A percentile compares a stretch with the other conserved stretches of the same genome.
phyloP scores from a whole-genome alignment of 2,797 vertebrate genomes.

The Hydrocynus forskahlii region DNA sequence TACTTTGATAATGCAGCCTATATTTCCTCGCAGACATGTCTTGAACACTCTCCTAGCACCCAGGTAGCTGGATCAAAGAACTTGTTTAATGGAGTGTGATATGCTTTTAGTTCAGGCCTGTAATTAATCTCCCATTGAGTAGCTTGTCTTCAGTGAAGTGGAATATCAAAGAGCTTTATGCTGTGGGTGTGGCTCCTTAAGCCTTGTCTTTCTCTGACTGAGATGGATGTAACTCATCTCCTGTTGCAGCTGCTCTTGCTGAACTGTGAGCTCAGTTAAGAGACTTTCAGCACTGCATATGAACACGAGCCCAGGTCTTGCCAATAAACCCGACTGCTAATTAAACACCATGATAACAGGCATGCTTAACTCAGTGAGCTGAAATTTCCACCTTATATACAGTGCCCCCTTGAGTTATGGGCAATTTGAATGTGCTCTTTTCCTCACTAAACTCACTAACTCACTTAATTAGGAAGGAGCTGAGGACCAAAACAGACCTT shows the following conservation, averaged over 20 bases:
- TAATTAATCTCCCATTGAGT: constrained; percentile 38
- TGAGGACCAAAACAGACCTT: not conserved
- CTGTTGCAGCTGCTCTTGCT: not conserved
- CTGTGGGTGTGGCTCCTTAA: constrained; percentile 14
- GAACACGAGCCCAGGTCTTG: not conserved
- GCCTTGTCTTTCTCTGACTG: not conserved
- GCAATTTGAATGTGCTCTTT: not conserved
- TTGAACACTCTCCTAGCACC: not conserved
- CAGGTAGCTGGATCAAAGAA: constrained; percentile 8
- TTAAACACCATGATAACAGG: constrained; percentile 9
- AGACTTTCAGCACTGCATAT: not conserved
- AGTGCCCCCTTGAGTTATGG: not conserved
- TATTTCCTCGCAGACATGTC: not conserved
- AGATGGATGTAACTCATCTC: constrained; percentile 25
- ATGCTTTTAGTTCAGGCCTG: constrained; percentile 17
- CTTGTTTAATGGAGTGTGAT: constrained; percentile 15
- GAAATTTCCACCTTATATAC: not conserved
- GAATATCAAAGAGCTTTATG: constrained; percentile 25
- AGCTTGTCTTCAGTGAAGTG: constrained; percentile 16
- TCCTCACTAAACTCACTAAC: no score
- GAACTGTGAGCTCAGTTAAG: not conserved
- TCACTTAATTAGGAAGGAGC: no score
- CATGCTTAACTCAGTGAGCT: not conserved
- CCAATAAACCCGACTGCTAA: constrained; percentile 9
- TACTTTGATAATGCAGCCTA: not conserved